Base-by-base conservation (phyloP, 2,888 invertebrate genomes). In the Poecilus cupreus region DNA sequence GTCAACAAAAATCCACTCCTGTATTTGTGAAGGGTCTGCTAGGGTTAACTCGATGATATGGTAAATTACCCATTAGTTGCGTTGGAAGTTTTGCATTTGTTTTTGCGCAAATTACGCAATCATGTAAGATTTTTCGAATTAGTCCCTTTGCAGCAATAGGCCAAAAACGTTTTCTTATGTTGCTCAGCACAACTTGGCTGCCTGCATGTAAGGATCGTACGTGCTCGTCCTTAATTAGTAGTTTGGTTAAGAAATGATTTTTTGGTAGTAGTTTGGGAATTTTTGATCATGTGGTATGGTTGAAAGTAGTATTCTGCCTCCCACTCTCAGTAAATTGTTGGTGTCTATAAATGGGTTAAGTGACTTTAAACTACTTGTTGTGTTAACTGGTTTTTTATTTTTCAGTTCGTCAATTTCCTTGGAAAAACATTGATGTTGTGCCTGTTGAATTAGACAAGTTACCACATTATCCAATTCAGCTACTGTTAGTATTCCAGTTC, bases 41-140 rank as follows among this genome's bases (percentile, higher is more conserved):
- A 8, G 84, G 83, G 1, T 64, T 82, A 0, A 85, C 83, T 16
- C 86, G 68, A 10, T 72, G 11, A 13, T 20, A 26, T 0, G 86
- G 86, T n/a, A 86, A 82, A 32, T 85, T 32, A 10, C 85, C 85
- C 86, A 87, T 86, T 4, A 84, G 11, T 22, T 83, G 85, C 0
- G 79, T n/a, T 1, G 68, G 43, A n/a, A 46, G 3, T 16, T 64
- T 81, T 37, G 83, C 84, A 16, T 64, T 84, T 6, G 81, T 68
- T 57, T 76, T 80, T 51, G 82, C 84, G 51, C 84, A 85, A 2
- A 16, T 82, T 4, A 84, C 32, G 74, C 85, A 85, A 39, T 82
- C 70, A 11, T 82, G 82, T 13, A 82, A 57, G n/a, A 77, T 78
- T 26, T 46, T 57, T 24, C 43, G 72, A 77, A 26, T 24, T 49